phyloP scores from a whole-genome alignment of 2,113 vertebrate species.

The Proteles cristata region DNA sequence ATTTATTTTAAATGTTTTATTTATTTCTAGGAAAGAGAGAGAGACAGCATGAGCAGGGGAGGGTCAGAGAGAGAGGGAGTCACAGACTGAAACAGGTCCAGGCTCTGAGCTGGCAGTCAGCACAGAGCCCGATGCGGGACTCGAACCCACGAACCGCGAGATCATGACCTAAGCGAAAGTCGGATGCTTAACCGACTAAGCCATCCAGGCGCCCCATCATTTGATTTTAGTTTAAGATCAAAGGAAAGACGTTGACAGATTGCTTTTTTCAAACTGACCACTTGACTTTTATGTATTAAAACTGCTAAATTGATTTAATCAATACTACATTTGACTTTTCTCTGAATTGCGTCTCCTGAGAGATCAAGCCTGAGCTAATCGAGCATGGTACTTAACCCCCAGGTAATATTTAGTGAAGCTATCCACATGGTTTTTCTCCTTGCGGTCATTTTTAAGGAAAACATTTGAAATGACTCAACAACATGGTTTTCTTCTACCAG shows the following conservation, averaged over 20 bases:
- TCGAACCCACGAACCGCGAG: no score
- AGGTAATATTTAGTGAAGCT: conserved; percentile 10
- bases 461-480: conserved; percentile 10
- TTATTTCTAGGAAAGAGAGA: no score
- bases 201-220: no score
- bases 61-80: no score
- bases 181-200: no score
- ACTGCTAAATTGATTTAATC: conserved; percentile 14
- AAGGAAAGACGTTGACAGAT: conserved; percentile 20
- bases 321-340: background rate
- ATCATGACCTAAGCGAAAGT: no score
- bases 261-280: conserved; percentile 19
- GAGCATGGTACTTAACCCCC: background rate
- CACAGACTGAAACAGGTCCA: no score
- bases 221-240: conserved; percentile 57
- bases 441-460: conserved; percentile 22
- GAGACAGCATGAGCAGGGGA: no score
- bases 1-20: no score
- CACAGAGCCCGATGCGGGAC: no score
- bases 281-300: conserved; percentile 45
- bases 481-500: background rate
- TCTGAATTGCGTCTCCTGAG: conserved; percentile 26
- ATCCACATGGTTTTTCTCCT: conserved; percentile 4
- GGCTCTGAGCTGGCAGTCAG: no score
- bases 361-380: conserved; percentile 8